Base-by-base conservation (phyloP, 2,888 invertebrate species). In the Empis stercorea region DNA sequence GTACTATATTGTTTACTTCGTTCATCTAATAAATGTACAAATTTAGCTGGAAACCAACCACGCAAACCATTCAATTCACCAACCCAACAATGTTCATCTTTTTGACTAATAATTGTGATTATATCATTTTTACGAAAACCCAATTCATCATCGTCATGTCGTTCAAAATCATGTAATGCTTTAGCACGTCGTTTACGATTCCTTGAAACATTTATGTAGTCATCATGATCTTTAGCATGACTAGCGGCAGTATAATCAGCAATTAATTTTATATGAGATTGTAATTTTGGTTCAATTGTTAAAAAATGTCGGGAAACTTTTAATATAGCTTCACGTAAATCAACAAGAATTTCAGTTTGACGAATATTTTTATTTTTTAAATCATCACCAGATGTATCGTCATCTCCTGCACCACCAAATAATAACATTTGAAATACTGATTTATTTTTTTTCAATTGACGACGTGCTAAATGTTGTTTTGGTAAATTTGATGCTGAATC, bases 41-140 rank as follows among this genome's bases (percentile, higher is more conserved):
- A 95, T 71, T 94, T 88, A 3, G 95, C 94, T 20, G 95, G 95
- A 71, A 96, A 96, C 95, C 95, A 96, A 38, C 94, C 91, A 65
- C 87, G 75, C 43, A 95, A 72, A 0, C 96, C 96, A 73, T 96
- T 96, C 43, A 97, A 68, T 68, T 97, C 96, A 6, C 96, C 96
- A 55, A 96, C 86, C 96, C 96, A 97, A 67, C 96, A 97, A 65
- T 97, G 95, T 63, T 97, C 96, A 72, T 97, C 96, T 67, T 92
- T 89, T 64, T 93, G 93, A 61, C 93, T 95, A 23, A 96, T 83
- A 40, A 99, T 91, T 45, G 94, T 97, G 47, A 99, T 95, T 36
- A 99, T 89, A 69, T 99, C 97, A 73, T 99, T 97, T 70, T 94
- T 96, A 45, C 95, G 79, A 69, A 99, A 99, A 10, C 97, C 97